Conservation (phyloP, 1,140 invertebrate genomes). For the Drusus annulatus region DNA sequence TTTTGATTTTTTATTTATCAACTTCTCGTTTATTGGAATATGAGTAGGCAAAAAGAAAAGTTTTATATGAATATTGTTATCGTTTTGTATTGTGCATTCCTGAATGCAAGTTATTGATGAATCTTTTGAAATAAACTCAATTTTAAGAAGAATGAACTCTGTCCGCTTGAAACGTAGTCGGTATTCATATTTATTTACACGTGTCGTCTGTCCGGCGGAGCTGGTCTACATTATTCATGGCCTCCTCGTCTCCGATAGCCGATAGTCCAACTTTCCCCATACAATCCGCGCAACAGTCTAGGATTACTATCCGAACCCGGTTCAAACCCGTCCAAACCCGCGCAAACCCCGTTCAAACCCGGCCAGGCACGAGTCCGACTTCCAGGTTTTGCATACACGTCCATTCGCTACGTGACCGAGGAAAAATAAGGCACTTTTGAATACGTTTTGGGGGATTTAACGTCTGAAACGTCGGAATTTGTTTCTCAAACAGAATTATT, state of each 20-base stretch:
- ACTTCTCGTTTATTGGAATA: no score
- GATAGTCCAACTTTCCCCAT: constrained; percentile 2
- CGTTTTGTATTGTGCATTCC: no score
- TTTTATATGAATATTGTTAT: no score
- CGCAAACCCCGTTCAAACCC: neutral
- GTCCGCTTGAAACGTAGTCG: no score
- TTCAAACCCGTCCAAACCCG: neutral
- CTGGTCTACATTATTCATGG: constrained; percentile 30
- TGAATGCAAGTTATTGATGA: no score
- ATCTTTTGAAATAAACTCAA: no score
- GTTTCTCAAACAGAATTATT: no score
- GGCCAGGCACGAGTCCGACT: neutral
- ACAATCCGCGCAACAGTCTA: constrained; percentile 8
- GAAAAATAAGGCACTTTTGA: neutral
- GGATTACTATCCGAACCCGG: constrained; percentile 3
- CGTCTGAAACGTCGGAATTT: neutral
- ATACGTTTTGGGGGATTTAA: neutral
- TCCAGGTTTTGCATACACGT: constrained; percentile 18
- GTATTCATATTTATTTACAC: constrained; percentile 30
- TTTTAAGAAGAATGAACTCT: no score
- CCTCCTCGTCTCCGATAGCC: constrained; percentile 5
- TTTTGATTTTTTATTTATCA: no score
- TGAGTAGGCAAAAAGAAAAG: no score
- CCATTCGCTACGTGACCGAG: constrained; percentile 3
- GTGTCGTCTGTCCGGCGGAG: constrained; percentile 24